phyloP scores from a whole-genome alignment of 2,113 vertebrate species.

The Cryptotis parvus region DNA sequence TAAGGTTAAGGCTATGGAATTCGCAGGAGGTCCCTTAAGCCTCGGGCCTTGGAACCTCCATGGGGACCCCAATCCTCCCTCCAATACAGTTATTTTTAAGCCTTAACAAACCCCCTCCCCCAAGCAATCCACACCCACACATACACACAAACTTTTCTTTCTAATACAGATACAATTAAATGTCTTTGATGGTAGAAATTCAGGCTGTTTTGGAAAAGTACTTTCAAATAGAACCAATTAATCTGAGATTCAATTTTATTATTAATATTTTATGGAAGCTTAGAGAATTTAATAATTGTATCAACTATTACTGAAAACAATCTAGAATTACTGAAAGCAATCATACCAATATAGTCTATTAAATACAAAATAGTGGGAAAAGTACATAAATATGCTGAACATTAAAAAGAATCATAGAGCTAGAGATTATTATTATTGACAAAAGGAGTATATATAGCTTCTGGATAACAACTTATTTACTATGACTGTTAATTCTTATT shows the following conservation, averaged over 20 bases:
- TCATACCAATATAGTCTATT: neutral
- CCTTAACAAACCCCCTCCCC: rapidly evolving
- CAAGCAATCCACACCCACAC: no score
- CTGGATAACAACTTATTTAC: neutral
- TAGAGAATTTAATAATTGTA: no score
- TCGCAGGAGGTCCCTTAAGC: no score
- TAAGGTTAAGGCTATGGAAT: no score
- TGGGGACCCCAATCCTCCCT: no score
- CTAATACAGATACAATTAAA: neutral
- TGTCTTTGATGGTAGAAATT: neutral
- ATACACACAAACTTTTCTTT: neutral
- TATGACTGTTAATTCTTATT: neutral
- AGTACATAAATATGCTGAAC: neutral
- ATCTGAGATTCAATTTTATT: constrained; percentile 14
- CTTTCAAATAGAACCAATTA: neutral
- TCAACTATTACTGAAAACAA: constrained; percentile 34
- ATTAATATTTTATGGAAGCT: neutral
- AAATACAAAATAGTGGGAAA: neutral
- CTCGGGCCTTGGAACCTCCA: no score
- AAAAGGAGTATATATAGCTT: neutral
- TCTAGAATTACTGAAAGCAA: no score
- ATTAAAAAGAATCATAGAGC: neutral
- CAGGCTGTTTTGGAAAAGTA: neutral
- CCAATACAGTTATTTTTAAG: no score
- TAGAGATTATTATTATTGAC: neutral